phyloP scores from a whole-genome alignment of 2,797 vertebrate species.

The Poecilia gillii region DNA sequence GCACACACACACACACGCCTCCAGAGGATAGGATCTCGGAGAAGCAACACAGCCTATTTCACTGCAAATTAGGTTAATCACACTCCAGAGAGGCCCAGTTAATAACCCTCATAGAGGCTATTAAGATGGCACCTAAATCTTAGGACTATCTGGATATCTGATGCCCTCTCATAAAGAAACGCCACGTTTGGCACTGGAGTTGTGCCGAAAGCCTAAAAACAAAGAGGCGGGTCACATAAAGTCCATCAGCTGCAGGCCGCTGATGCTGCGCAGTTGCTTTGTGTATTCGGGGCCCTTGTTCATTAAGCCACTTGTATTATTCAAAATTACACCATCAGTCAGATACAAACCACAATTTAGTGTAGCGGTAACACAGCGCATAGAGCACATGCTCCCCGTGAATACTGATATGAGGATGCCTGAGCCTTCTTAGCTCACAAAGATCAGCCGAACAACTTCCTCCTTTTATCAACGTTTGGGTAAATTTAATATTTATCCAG shows the following conservation, averaged over 20 bases:
- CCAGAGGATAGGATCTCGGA: slow-evolving; percentile 66
- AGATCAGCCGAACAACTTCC: slow-evolving; percentile 10
- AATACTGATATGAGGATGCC: slow-evolving; percentile 15
- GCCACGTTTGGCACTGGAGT: slow-evolving; percentile 28
- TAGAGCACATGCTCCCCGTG: slow-evolving; percentile 12
- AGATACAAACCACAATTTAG: slow-evolving; percentile 14
- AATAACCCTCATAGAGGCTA: slow-evolving; percentile 77
- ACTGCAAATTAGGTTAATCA: slow-evolving; percentile 79
- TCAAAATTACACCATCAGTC: slow-evolving; percentile 31
- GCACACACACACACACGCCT: slow-evolving; percentile 41
- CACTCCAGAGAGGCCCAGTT: slow-evolving; percentile 77
- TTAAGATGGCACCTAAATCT: slow-evolving; percentile 76
- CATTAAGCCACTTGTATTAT: slow-evolving; percentile 44
- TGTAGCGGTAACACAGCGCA: slow-evolving; percentile 9
- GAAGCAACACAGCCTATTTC: slow-evolving; percentile 77
- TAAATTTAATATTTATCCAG: slow-evolving; percentile 5
- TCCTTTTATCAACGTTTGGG: not conserved
- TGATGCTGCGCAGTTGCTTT: slow-evolving; percentile 24
- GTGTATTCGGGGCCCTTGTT: slow-evolving; percentile 24
- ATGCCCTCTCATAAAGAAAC: slow-evolving; percentile 43
- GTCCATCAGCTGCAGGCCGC: slow-evolving; percentile 13
- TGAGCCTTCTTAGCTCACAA: not conserved
- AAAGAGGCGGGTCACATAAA: slow-evolving; percentile 11
- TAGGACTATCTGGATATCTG: slow-evolving; percentile 63
- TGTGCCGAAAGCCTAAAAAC: slow-evolving; percentile 24